Evolutionary conservation across 2,888 invertebrate species (phyloP).

Genomic region (Rotaria magnacalcarata): DNA sequence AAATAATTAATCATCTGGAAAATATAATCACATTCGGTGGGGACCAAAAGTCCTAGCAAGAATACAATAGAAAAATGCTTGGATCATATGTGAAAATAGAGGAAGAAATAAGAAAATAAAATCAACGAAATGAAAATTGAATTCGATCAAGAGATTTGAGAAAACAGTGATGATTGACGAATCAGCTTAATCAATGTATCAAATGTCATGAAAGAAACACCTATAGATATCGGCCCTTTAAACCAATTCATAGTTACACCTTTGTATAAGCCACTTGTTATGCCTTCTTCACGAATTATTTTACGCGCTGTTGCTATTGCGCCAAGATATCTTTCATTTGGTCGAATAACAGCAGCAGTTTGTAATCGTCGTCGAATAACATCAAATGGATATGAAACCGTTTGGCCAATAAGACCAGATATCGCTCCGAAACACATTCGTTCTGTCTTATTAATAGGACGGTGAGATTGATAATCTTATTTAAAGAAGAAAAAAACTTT

Average conservation of each 20-base stretch:
- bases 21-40: no score
- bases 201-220: conserved; percentile 91
- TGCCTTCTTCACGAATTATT: conserved; percentile 70
- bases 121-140: neutral
- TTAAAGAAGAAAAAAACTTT: neutral
- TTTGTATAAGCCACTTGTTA: conserved; percentile 84
- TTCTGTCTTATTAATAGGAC: conserved; percentile 55
- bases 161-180: neutral
- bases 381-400: conserved; percentile 90
- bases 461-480: neutral
- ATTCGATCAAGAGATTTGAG: neutral
- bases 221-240: conserved; percentile 68
- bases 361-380: conserved; percentile 76
- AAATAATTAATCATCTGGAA: no score
- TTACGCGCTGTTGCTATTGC: conserved; percentile 67
- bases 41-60: no score
- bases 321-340: conserved; percentile 63
- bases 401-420: conserved; percentile 88
- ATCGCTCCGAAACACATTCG: conserved; percentile 76
- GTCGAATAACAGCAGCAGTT: conserved; percentile 47
- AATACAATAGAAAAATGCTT: neutral
- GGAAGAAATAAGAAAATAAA: neutral
- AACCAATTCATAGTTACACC: conserved; percentile 99
- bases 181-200: conserved; percentile 63
- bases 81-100: neutral